Evolutionary conservation across 2,888 invertebrate genomes (phyloP).

Genomic region (Drosophila subsilvestris): DNA sequence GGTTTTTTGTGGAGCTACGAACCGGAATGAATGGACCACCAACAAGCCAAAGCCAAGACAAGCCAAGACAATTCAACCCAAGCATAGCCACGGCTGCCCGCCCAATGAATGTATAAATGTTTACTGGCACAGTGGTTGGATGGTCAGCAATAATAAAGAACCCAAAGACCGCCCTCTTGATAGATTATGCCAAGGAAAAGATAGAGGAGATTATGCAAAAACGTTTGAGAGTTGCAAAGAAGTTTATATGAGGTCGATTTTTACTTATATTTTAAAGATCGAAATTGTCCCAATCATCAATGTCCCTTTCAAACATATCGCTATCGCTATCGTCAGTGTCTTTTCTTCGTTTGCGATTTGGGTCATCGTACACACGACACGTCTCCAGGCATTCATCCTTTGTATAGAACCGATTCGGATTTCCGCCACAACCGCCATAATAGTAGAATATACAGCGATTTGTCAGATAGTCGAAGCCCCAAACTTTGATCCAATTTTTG

Average conservation of each 20-base stretch:
- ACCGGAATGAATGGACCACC: constrained; percentile 42
- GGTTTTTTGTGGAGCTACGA: constrained; percentile 52
- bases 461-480: constrained; percentile 57
- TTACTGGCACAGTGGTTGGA: constrained; percentile 44
- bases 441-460: constrained; percentile 58
- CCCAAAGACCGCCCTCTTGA: not conserved
- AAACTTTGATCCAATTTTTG: constrained; percentile 42
- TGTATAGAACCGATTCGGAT: constrained; percentile 59
- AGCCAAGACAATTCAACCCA: constrained; percentile 2
- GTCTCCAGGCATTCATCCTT: constrained; percentile 51
- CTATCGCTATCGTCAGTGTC: constrained; percentile 1
- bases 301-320: constrained; percentile 34
- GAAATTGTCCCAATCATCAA: constrained; percentile 38
- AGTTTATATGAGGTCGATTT: too few relatives aligned
- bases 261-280: not conserved
- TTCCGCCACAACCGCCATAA: constrained; percentile 66
- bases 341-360: constrained; percentile 17
- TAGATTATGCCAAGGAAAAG: too few relatives aligned
- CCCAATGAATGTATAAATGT: constrained; percentile 43
- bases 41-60: constrained; percentile 21
- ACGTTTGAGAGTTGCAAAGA: too few relatives aligned
- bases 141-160: not conserved
- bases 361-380: constrained; percentile 37
- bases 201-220: too few relatives aligned
- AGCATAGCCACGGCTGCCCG: constrained; percentile 11